Base-by-base conservation (phyloP, 2,113 vertebrate genomes). In the Upupa epops region DNA sequence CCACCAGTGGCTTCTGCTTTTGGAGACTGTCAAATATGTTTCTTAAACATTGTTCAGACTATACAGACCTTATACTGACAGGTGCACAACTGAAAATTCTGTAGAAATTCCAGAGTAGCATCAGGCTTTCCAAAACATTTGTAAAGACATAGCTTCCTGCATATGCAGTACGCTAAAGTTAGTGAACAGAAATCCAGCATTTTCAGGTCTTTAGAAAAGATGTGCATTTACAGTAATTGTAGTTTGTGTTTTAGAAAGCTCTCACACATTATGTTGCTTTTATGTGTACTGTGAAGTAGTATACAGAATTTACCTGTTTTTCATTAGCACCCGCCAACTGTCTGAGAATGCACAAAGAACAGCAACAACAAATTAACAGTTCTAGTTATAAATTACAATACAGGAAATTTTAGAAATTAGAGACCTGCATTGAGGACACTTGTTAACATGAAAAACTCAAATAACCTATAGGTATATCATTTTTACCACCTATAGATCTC, bases 11-110 rank as follows among this genome's bases (percentile, higher is more conserved):
- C 91, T 90, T 58, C 88, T 86, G 78, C 83, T 93, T 92, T 93
- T 92, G 75, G 88, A 94, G 73, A 93, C 72, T 95, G 92, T 94
- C 91, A 93, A 92, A 82, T 81, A 90, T 14, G 55, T 55, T 95
- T 96, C 79, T 87, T 70, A 94, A 86, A 87, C 77, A 93, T 83
- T 29, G 61, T 51, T 72, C 93, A 81, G 11, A 5, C 91, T 95
- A 90, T 42, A 92, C 49, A 74, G 89, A 83, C 81, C 64, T 93
- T 76, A 68, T 36, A 80, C 26, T 93, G 74, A 84, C 79, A 79
- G 65, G 40, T 56, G 36, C 42, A 72, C 89, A 84, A 89, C 75
- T 54, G 25, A 94, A 94, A 89, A 81, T 82, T 68, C 59, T 45
- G 34, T 31, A 66, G 29, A 75, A 88, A 77, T 91, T 87, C 86